Base-by-base conservation (phyloP, 2,113 vertebrate genomes). In the Brachionichthys hirsutus region DNA sequence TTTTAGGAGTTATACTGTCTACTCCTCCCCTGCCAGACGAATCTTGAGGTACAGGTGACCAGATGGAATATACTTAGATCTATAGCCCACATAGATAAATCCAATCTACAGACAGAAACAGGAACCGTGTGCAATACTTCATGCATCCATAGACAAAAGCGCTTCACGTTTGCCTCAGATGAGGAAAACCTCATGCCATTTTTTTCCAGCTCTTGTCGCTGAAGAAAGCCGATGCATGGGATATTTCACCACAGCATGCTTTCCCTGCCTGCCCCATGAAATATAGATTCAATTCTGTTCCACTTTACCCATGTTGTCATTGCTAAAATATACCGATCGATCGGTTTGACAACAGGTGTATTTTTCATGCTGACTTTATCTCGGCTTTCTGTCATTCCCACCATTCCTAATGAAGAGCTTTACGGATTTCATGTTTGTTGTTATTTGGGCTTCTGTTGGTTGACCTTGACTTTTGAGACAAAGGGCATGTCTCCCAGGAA, bases 1-100 rank as follows among this genome's bases (percentile, higher is more conserved):
- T 78, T 79, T 80, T 86, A 91, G 89, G 91, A 86, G 57, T 84
- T 89, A 81, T 85, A 70, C 66, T 77, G 68, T 90, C 87, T 89
- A 74, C 87, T 80, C 86, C 72, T 84, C 89, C 61, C 88, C 90
- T 8, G 14, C 70, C 42, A 85, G 62, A 56, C 71, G 61, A 77
- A 44, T 88, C 81, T 82, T 77, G 76, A 91, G 89, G 88, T 91
- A 89, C 87, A 87, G 84, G 83, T 84, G 67, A 79, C 55, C 55
- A 56, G 20, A 61, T 54, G 73, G 73, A 67, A 53, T 49, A 64
- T 75, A 81, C 46, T 69, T 44, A 54, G 70, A 41, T 61, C 8
- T 75, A 78, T 57, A 66, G 49, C 22, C 50, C 19, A 53, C 12
- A 68, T 30, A 30, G 24, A 30, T 69, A 50, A 73, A 80, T 65